These are phyloP conservation scores for Macrosiphum euphorbiae DNA, from an alignment of 2,888 invertebrate species.

Conservation along the genomic window DNA sequence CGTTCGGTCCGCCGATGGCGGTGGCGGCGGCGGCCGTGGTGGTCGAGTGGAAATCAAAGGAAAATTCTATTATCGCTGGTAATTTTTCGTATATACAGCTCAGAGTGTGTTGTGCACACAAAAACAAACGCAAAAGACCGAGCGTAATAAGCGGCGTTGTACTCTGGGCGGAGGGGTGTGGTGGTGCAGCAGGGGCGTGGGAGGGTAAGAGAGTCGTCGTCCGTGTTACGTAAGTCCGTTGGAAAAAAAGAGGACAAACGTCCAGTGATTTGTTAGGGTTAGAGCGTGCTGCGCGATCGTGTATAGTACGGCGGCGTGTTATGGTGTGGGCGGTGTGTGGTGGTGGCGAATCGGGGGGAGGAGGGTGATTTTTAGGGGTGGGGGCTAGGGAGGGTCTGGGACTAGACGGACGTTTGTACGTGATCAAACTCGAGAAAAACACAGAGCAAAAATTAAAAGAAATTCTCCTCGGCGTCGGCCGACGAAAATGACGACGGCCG, in stretches of 20 bases:
- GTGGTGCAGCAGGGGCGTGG: too few species aligned
- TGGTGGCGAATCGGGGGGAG: background rate
- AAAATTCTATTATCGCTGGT: background rate
- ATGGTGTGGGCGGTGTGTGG: background rate
- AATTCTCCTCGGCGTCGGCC: constrained; percentile 8
- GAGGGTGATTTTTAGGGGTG: background rate
- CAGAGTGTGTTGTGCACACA: background rate
- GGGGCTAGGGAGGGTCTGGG: too few species aligned
- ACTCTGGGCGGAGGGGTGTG: too few species aligned
- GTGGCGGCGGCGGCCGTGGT: background rate
- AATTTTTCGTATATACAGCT: background rate
- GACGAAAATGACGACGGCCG: constrained; percentile 24
- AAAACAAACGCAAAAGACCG: constrained; percentile 18
- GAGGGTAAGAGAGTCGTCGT: constrained; percentile 16
- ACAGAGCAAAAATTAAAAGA: constrained; percentile 56
- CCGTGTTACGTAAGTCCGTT: background rate
- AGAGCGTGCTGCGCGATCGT: constrained; percentile 1
- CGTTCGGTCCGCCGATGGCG: background rate
- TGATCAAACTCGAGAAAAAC: constrained; percentile 58
- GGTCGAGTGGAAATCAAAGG: constrained; percentile 1
- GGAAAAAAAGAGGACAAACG: constrained; percentile 30
- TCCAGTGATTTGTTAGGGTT: constrained; percentile 55
- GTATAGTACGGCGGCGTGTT: background rate
- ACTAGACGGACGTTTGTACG: constrained; percentile 49
- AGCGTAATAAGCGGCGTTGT: background rate